Evolutionary conservation across 2,888 invertebrate species (phyloP).

Genomic region (Athrips mouffetella): DNA sequence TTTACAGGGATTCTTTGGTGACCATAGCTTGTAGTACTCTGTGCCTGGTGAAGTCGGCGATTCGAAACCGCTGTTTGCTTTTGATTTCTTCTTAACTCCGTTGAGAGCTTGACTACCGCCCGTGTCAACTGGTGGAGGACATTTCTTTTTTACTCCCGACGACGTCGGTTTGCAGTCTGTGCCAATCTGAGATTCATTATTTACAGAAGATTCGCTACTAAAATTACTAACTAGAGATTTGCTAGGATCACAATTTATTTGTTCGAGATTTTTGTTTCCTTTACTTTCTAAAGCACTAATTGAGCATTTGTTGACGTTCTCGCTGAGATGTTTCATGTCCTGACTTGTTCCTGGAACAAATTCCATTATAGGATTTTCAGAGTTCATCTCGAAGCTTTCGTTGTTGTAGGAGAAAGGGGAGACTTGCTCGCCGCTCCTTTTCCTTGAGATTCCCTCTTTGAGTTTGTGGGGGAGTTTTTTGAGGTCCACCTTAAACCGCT

Average conservation of each 20-base stretch:
- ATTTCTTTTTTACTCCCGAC: conserved; percentile 76
- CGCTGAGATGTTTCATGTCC: conserved; percentile 70
- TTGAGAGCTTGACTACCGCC: conserved; percentile 64
- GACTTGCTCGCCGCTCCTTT: conserved; percentile 68
- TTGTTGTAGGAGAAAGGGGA: conserved; percentile 72
- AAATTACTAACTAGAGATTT: conserved; percentile 68
- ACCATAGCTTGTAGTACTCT: conserved; percentile 85
- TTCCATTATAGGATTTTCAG: conserved; percentile 62
- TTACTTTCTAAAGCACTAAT: conserved; percentile 74
- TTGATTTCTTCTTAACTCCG: conserved; percentile 83
- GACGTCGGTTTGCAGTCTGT: conserved; percentile 59
- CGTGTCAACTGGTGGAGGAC: conserved; percentile 76
- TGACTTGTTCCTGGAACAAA: conserved; percentile 62
- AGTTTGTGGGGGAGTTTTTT: conserved; percentile 77
- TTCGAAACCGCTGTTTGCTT: conserved; percentile 71
- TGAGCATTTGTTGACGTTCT: conserved; percentile 76
- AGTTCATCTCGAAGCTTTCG: conserved; percentile 74
- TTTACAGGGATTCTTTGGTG: conserved; percentile 79
- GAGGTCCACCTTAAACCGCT: conserved; percentile 76
- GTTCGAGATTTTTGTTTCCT: conserved; percentile 64
- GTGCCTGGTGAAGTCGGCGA: conserved; percentile 78
- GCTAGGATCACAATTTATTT: conserved; percentile 71
- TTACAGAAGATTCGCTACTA: conserved; percentile 69
- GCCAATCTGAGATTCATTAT: conserved; percentile 67
- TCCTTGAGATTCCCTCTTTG: conserved; percentile 73